Evolutionary conservation across 1,140 invertebrate species (phyloP), one percentile per base, ranked within the genome.

Genomic region (Potamilus streckersoni): DNA sequence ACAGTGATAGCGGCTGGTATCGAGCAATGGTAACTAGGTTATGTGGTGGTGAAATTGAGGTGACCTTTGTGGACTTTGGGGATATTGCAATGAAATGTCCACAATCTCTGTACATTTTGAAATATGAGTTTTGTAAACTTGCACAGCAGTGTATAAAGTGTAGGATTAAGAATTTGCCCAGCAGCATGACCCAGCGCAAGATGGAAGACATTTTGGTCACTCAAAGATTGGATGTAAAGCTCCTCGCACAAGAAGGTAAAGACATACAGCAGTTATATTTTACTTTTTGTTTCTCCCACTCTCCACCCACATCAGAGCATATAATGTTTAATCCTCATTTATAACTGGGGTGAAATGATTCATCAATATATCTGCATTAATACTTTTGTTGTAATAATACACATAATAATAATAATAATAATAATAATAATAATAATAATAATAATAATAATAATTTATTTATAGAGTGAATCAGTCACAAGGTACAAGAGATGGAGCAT

Each of bases 21-120:
- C 90, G 95, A 79, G 94, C 94, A 2, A 92, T 93, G 80, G 93
- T 96, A 15, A 90, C 95, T 0, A 93, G 68, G 23, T 27, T 77
- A 15, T 20, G 59, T 2, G 75, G 76, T 31, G 78, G 69, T 16
- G 93, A 94, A 31, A 94, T 92, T 19, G 93, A 93, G 1, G 92
- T 96, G 1, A 91, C 93, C 49, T 96, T 96, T 82, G 88, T 94
- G 11, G 95, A 96, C 87, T 95, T 95, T 87, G 95, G 95, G 27
- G 81, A 83, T 69, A 67, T 61, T 59, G 75, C 67, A 23, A 65
- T 49, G 1, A 75, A 63, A 5, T 66, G 59, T n/a, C 17, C 69
- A 16, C 38, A 49, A 23, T 71, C 78, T 20, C 60, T 83, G 31
- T 79, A 83, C 55, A 58, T 68, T 27, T 56, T 83, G 13, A 75